Evolutionary conservation across 2,113 vertebrate genomes (phyloP).

Genomic region (Lepidothrix coronata): DNA sequence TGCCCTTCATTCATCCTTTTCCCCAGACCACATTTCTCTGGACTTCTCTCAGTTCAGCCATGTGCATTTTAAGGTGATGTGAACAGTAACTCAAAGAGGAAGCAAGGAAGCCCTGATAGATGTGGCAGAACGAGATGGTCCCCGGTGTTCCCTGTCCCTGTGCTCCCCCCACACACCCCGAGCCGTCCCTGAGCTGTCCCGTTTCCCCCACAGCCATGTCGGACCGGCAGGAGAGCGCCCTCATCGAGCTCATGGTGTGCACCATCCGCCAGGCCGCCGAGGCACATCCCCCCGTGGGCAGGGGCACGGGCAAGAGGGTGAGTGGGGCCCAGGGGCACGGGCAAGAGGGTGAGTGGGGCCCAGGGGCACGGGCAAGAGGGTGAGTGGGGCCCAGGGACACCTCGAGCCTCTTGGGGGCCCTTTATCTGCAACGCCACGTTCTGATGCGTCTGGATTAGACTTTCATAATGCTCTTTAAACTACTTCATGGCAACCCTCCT

Average conservation of each 20-base stretch:
- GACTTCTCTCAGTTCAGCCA: neutral
- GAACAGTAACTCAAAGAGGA: neutral
- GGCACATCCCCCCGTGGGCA: conserved; percentile 96
- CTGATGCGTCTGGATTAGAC: neutral
- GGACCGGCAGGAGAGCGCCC: conserved; percentile 94
- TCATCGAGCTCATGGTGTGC: conserved; percentile 96
- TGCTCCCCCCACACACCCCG: neutral
- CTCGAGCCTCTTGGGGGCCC: neutral
- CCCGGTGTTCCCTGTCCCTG: neutral
- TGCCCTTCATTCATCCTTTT: neutral
- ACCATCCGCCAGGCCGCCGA: conserved; percentile 97
- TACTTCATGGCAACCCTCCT: neutral
- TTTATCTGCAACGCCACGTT: neutral
- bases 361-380: too few relatives aligned
- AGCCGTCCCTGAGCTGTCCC: neutral
- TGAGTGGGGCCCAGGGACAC: neutral
- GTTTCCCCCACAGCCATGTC: conserved; percentile 82
- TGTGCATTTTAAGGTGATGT: neutral
- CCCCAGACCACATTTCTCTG: neutral
- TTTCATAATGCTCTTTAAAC: neutral
- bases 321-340: neutral
- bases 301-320: conserved; percentile 97
- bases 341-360: too few relatives aligned
- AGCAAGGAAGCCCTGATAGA: neutral
- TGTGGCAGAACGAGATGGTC: neutral